Conservation (phyloP, 2,888 invertebrate species). For the Pachycephus smyrnensis region DNA sequence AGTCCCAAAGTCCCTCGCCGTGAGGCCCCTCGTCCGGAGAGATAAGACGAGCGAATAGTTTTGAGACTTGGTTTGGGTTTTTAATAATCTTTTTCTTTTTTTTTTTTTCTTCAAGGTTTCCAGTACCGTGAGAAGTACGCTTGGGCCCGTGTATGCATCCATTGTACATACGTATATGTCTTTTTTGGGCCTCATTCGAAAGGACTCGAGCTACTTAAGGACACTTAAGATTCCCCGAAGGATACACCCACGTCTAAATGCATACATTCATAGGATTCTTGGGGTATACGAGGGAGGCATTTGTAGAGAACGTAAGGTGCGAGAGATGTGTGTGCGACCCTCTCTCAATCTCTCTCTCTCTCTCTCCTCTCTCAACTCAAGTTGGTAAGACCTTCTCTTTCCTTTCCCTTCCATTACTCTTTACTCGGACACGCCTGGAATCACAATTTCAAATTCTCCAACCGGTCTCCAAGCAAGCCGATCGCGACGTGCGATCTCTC, state of each 20-base stretch:
- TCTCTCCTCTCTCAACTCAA: not conserved
- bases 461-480: slow-evolving; percentile 30
- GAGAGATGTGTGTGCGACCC: not conserved
- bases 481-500: slow-evolving; percentile 7
- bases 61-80: not conserved
- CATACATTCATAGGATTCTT: slow-evolving; percentile 26
- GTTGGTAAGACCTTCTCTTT: slow-evolving; percentile 14
- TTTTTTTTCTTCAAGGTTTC: not conserved
- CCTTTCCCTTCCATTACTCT: slow-evolving; percentile 40
- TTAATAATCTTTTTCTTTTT: not conserved
- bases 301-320: not conserved
- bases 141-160: not conserved
- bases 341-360: not conserved
- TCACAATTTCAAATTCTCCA: slow-evolving; percentile 54
- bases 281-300: not conserved
- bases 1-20: not conserved
- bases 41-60: not conserved
- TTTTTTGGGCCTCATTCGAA: slow-evolving; percentile 4
- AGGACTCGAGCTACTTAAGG: slow-evolving; percentile 23
- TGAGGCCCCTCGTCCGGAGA: not conserved
- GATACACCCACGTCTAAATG: slow-evolving; percentile 44
- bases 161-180: not conserved
- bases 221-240: slow-evolving; percentile 49
- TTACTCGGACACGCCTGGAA: slow-evolving; percentile 55
- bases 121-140: slow-evolving; percentile 19